A percentile compares a stretch with the other conserved stretches of the same genome.
Evolutionary conservation across 2,113 vertebrate genomes (phyloP).

Genomic region (Danio rerio): GRCz12tu NC_133191.1:22309001-22309500

Average conservation of each 20-base stretch:
- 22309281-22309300: background rate
- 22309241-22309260: background rate
- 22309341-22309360: constrained; percentile 43
- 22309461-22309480: no score
- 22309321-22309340: background rate
- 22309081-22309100: background rate
- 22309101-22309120: background rate
- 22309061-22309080: no score
- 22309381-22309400: background rate
- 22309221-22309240: background rate
- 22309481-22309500: no score
- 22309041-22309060: background rate
- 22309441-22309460: no score
- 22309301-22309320: background rate
- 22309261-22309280: background rate
- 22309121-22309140: no score
- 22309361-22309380: constrained; percentile 70
- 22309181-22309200: background rate
- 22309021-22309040: background rate
- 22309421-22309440: no score
- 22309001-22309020: background rate
- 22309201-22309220: background rate
- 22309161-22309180: no score
- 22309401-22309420: background rate
- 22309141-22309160: no score